Conservation (phyloP, 2,888 invertebrate species). For the Cartodere bifasciata region DNA sequence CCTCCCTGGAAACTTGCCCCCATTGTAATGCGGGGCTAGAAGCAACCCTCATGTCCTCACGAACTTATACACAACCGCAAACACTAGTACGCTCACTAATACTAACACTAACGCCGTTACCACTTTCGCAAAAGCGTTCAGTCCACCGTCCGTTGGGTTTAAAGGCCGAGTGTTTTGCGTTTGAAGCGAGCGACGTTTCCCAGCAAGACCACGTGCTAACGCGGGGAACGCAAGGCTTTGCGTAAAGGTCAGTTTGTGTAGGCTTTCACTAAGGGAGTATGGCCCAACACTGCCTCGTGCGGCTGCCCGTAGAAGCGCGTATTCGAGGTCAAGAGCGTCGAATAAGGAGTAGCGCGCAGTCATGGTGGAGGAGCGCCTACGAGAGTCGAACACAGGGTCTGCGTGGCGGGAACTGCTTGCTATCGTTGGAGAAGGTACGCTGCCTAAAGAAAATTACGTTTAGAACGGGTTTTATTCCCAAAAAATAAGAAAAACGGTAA, state of each 20-base stretch:
- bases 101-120: conserved; percentile 56
- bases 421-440: not conserved
- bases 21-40: too few species aligned
- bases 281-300: conserved; percentile 60
- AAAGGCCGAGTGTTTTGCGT: conserved; percentile 39
- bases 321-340: conserved; percentile 58
- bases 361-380: conserved; percentile 46
- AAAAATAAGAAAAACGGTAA: too few species aligned
- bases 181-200: conserved; percentile 45
- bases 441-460: too few species aligned
- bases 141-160: conserved; percentile 49
- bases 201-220: conserved; percentile 52
- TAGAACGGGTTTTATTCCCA: too few species aligned
- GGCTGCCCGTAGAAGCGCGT: conserved; percentile 52
- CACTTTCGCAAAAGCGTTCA: conserved; percentile 59
- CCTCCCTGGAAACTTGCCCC: too few species aligned
- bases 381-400: conserved; percentile 11
- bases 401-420: conserved; percentile 5
- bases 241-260: conserved; percentile 61
- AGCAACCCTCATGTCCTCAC: conserved; percentile 66
- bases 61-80: conserved; percentile 61
- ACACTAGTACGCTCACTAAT: conserved; percentile 56
- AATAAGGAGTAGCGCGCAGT: conserved; percentile 53
- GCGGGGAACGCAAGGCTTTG: conserved; percentile 63
- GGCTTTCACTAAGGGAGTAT: conserved; percentile 55